Base-by-base conservation (phyloP, 2,797 vertebrate genomes). In the Spinibarbus caldwelli region DNA sequence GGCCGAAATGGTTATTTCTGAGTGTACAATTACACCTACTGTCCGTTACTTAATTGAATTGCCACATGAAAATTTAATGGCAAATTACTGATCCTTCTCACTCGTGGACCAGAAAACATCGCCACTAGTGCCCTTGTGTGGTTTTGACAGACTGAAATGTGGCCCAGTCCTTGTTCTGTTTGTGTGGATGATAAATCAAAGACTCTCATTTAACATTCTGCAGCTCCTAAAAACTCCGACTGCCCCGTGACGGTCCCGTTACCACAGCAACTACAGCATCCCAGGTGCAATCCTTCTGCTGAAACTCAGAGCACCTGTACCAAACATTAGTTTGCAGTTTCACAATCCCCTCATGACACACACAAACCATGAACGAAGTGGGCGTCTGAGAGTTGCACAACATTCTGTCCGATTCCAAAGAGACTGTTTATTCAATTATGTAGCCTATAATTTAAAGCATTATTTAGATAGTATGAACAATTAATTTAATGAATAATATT, bases 251-350 rank as follows among this genome's bases (percentile, higher is more conserved):
- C 4, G 0, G 19, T 17, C 49, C 26, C 10, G 31, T 71, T 49
- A 49, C 36, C 72, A 86, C 79, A 82, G 79, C 79, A 82, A 86
- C 79, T 17, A 52, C 49, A 62, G 49, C 17, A 57, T 84, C 70
- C 36, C 31, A 78, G 66, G 6, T 78, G 77, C 54, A 73, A 79
- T 54, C 19, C 66, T 68, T 38, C 41, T 66, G 59, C 31, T 38
- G 31, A 54, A 38, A 70, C 45, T 68, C 45, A 2, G 29, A 52
- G 23, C 78, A 68, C 34, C 29, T 54, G 64, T 12, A 41, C 66
- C 31, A 70, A 41, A 81, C 23, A 81, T 70, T 81, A 43, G 66
- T 71, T 71, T 81, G n/a, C 23, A 9, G 80, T 57, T 81, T 81
- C 23, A 82, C 23, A 77, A 41, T n/a, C 41, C 52, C 34, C 75